Base-by-base conservation (phyloP, 2,113 vertebrate genomes). In the Turnix velox region DNA sequence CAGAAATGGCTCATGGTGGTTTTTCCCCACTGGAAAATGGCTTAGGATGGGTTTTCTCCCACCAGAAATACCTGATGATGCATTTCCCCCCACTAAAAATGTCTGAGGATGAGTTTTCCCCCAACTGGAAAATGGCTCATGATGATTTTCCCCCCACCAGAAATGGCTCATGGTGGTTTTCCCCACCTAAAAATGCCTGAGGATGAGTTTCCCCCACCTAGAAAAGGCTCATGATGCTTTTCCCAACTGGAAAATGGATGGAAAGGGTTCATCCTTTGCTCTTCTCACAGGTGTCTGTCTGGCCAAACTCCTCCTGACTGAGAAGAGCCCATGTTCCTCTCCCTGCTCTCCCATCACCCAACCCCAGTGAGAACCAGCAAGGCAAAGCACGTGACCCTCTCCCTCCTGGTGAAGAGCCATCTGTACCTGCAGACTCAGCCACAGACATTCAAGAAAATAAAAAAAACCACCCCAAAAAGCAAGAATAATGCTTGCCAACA, bases 191-290 rank as follows among this genome's bases (percentile, higher is more conserved):
- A n/a, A n/a, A n/a, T n/a, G n/a, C n/a, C n/a, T n/a, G n/a, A n/a
- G n/a, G n/a, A n/a, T n/a, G n/a, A n/a, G n/a, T n/a, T n/a, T n/a
- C n/a, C n/a, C n/a, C n/a, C n/a, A n/a, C n/a, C n/a, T n/a, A n/a
- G n/a, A n/a, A n/a, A n/a, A n/a, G n/a, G n/a, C n/a, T n/a, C n/a
- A n/a, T n/a, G n/a, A n/a, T 80, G 45, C 8, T 43, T 33, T 57
- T 77, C 51, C 37, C 51, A 17, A 14, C 0, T 2, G 12, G 27
- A 66, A 84, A 61, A 71, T 1, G 0, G 19, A 31, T 3, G n/a
- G 25, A 3, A 10, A 2, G 39, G 9, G 4, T 7, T 86, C 55
- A 23, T n/a, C 54, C 40, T 43, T 45, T 48, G 31, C 83, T 35
- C 46, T 18, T 7, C 0, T 8, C 76, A 27, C 74, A 65, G 57